phyloP scores from a whole-genome alignment of 2,888 invertebrate species.

The Chymomyza caudatula region DNA sequence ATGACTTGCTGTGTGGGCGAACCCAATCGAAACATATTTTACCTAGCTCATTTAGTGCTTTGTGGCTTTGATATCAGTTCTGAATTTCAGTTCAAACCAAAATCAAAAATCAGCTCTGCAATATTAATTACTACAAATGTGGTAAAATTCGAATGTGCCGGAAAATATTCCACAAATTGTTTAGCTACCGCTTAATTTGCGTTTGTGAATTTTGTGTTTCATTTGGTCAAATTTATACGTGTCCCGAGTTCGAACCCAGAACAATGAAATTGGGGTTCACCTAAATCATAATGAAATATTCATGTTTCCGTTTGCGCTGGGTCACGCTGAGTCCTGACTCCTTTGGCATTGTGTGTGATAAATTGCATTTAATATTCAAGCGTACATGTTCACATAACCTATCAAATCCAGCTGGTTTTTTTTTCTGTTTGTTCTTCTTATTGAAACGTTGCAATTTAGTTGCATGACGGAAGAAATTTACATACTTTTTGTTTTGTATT shows the following conservation, averaged over 20 bases:
- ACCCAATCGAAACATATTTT: too few species aligned
- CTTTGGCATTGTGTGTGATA: not conserved
- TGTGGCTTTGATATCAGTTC: too few species aligned
- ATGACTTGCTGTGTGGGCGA: too few species aligned
- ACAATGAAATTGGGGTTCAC: slow-evolving; percentile 1
- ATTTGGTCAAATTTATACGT: slow-evolving; percentile 2
- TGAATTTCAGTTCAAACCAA: not conserved
- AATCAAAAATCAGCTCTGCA: not conserved
- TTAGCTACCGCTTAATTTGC: not conserved
- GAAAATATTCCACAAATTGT: not conserved
- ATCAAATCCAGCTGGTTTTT: not conserved
- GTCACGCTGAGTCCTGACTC: not conserved
- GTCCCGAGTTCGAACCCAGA: not conserved
- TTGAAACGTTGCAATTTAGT: not conserved
- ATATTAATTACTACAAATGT: not conserved
- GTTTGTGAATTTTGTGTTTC: not conserved
- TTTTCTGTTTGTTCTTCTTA: not conserved
- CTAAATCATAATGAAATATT: slow-evolving; percentile 1
- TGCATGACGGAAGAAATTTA: not conserved
- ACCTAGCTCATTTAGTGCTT: too few species aligned
- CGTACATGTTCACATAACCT: not conserved
- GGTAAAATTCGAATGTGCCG: not conserved
- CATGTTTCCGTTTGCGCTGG: slow-evolving; percentile 1
- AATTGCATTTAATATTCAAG: slow-evolving; percentile 1
- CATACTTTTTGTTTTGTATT: not conserved